Percentiles rank a stretch among this genome's conserved stretches.
Conservation (phyloP, 2,888 invertebrate genomes). For the Idaea aversata region DNA sequence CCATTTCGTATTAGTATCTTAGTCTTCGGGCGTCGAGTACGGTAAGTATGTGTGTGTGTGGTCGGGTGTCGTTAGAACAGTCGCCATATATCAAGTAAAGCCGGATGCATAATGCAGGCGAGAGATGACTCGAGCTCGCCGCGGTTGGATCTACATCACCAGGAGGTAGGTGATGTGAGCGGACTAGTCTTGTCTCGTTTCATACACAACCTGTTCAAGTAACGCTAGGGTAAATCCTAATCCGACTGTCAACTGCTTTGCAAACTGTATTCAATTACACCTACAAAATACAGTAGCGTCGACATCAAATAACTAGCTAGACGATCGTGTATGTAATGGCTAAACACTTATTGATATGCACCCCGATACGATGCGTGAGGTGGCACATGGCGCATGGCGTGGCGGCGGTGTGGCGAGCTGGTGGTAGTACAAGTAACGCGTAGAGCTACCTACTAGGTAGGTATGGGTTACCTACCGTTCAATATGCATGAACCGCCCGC, state of each 20-base stretch:
- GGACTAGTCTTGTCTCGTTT: background rate
- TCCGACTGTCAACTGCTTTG: too few species aligned
- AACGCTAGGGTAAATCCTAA: too few species aligned
- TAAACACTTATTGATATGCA: too few species aligned
- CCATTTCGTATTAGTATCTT: background rate
- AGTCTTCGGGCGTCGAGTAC: background rate
- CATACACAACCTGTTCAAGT: background rate
- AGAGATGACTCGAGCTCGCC: slow-evolving; percentile 9
- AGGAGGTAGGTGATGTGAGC: background rate
- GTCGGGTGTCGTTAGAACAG: slow-evolving; percentile 5
- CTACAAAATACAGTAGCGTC: slow-evolving; percentile 2
- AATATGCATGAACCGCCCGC: background rate
- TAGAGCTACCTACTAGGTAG: too few species aligned
- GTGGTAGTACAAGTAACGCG: too few species aligned
- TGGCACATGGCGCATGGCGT: too few species aligned
- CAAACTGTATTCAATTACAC: too few species aligned
- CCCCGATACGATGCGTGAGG: too few species aligned
- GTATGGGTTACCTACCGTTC: background rate
- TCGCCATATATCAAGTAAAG: slow-evolving; percentile 16
- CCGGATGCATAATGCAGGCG: slow-evolving; percentile 10
- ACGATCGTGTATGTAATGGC: too few species aligned
- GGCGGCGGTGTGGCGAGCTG: too few species aligned
- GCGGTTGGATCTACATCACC: background rate
- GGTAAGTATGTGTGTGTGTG: background rate
- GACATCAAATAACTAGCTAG: background rate